Conservation (phyloP, 2,888 invertebrate genomes). For the Nemurella pictetii region DNA sequence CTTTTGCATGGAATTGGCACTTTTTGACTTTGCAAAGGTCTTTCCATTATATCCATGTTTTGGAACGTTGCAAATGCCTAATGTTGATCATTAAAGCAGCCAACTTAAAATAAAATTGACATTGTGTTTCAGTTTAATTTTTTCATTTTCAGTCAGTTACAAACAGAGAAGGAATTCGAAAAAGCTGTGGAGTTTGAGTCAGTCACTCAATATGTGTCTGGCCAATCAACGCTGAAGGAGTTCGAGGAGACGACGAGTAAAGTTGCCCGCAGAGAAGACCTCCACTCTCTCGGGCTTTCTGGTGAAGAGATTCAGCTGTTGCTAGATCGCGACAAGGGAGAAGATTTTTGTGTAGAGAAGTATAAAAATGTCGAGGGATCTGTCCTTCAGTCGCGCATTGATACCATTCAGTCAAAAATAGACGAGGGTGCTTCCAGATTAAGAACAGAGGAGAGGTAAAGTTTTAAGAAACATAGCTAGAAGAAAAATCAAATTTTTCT, state of each 20-base stretch:
- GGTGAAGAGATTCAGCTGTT: slow-evolving; percentile 58
- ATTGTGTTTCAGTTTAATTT: too few species aligned
- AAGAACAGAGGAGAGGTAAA: slow-evolving; percentile 33
- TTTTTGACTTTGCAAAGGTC: too few species aligned
- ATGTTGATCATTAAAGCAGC: too few species aligned
- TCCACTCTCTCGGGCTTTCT: slow-evolving; percentile 57
- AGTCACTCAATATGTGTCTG: slow-evolving; percentile 50
- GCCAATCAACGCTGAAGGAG: slow-evolving; percentile 54
- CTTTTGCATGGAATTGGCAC: too few species aligned
- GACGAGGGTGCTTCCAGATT: neutral
- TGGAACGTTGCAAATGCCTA: too few species aligned
- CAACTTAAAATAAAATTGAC: neutral
- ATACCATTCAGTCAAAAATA: slow-evolving; percentile 35
- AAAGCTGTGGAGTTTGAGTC: slow-evolving; percentile 46
- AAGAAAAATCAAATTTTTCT: neutral
- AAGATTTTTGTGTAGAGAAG: slow-evolving; percentile 46
- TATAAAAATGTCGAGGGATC: slow-evolving; percentile 47
- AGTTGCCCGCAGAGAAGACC: slow-evolving; percentile 53
- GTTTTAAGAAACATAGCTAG: too few species aligned
- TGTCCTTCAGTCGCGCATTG: slow-evolving; percentile 33
- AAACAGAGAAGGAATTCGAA: slow-evolving; percentile 43
- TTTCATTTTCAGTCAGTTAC: slow-evolving; percentile 44
- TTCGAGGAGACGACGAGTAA: slow-evolving; percentile 54
- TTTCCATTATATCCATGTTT: too few species aligned
- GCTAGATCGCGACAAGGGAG: slow-evolving; percentile 54